These are phyloP conservation scores for Timema podura DNA, from an alignment of 2,888 invertebrate species.

Conservation along the genomic window DNA sequence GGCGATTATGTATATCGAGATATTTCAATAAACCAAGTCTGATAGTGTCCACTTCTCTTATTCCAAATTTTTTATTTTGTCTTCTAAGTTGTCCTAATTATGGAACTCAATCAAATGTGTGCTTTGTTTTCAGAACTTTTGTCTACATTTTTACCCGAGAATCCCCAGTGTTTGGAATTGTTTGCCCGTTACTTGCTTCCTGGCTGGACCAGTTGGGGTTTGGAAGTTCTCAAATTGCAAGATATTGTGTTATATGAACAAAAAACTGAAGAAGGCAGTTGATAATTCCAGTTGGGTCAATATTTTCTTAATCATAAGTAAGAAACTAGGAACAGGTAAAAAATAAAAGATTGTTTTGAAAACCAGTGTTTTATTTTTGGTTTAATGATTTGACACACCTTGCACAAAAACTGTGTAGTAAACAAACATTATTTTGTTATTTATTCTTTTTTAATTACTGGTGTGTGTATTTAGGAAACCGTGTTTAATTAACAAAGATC, in stretches of 20 bases:
- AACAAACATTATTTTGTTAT: too few relatives aligned
- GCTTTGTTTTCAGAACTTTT: conserved; percentile 56
- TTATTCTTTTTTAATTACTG: too few relatives aligned
- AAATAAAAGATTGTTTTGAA: too few relatives aligned
- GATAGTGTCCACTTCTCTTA: too few relatives aligned
- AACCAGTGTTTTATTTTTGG: too few relatives aligned
- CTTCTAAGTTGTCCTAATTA: not conserved
- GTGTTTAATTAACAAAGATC: too few relatives aligned
- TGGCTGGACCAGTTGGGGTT: conserved; percentile 78
- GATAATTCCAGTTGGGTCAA: not conserved
- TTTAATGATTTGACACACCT: too few relatives aligned
- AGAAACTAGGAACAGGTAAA: too few relatives aligned
- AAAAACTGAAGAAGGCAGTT: conserved; percentile 4
- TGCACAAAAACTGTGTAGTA: too few relatives aligned
- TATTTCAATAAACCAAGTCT: too few relatives aligned
- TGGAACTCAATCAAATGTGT: not conserved
- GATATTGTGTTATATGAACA: conserved; percentile 55
- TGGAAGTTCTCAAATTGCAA: conserved; percentile 81
- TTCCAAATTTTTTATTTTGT: not conserved
- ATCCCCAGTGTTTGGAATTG: conserved; percentile 72
- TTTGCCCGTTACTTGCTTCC: conserved; percentile 89
- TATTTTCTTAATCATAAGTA: not conserved
- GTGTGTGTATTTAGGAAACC: too few relatives aligned
- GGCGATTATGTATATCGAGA: too few relatives aligned
- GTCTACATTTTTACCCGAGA: conserved; percentile 51